These are phyloP conservation scores for Stenchaetothrips biformis DNA, from an alignment of 2,888 invertebrate species.

Conservation along the genomic window DNA sequence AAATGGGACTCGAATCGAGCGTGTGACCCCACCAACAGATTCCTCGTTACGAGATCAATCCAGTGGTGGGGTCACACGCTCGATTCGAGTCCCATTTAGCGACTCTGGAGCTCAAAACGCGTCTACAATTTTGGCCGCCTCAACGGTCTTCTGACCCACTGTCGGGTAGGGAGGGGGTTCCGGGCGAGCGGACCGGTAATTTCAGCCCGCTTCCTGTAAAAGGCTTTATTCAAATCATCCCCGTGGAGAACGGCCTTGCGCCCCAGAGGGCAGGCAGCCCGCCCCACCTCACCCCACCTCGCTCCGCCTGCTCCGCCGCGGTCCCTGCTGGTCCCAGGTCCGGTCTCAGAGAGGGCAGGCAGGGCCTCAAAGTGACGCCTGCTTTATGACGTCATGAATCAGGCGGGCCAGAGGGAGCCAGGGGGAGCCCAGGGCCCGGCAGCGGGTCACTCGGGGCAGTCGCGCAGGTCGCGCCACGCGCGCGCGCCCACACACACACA, in stretches of 20 bases:
- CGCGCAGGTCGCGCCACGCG: too few relatives aligned
- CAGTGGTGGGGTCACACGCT: too few relatives aligned
- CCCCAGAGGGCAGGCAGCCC: neutral
- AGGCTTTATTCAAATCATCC: neutral
- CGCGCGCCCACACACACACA: too few relatives aligned
- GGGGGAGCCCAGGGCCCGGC: neutral
- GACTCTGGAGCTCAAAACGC: too few relatives aligned
- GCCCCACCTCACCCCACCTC: neutral
- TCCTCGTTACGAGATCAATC: too few relatives aligned
- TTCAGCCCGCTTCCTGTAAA: neutral
- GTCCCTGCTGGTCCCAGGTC: neutral
- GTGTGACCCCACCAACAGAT: too few relatives aligned
- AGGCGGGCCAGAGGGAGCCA: neutral
- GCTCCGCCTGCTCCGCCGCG: neutral
- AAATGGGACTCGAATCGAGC: too few relatives aligned
- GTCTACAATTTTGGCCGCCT: too few relatives aligned
- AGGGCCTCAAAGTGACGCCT: neutral
- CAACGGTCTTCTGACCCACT: too few relatives aligned
- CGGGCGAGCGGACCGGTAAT: neutral
- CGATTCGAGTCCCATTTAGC: too few relatives aligned
- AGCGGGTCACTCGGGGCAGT: neutral
- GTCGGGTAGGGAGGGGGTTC: too few relatives aligned
- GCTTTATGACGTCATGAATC: conserved; percentile 6
- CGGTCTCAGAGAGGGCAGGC: neutral
- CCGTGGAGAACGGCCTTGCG: neutral